Evolutionary conservation across 2,888 invertebrate species (phyloP).

Genomic region (Raillietiella orientalis): DNA sequence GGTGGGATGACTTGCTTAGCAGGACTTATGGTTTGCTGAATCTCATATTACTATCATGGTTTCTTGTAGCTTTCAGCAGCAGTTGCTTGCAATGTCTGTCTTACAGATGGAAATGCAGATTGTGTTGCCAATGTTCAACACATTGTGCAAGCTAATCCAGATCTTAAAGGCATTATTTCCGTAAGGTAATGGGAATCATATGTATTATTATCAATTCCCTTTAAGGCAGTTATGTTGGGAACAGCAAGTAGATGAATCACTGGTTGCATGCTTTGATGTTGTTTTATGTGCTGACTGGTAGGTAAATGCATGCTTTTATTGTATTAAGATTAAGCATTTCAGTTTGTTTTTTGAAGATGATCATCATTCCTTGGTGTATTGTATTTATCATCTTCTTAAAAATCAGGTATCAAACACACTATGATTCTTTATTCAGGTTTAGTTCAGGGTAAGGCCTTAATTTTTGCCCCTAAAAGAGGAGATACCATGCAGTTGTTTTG

Average conservation of each 20-base stretch:
- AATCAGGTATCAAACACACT: slow-evolving; percentile 10
- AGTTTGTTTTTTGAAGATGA: slow-evolving; percentile 40
- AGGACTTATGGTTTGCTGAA: slow-evolving; percentile 22
- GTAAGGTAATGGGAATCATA: slow-evolving; percentile 1
- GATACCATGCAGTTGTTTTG: slow-evolving; percentile 34
- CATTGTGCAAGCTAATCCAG: slow-evolving; percentile 25
- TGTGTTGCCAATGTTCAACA: slow-evolving; percentile 34
- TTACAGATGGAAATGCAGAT: slow-evolving; percentile 43
- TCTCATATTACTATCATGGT: not conserved
- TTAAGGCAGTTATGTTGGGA: slow-evolving; percentile 10
- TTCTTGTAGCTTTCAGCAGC: slow-evolving; percentile 17
- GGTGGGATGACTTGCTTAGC: slow-evolving; percentile 58
- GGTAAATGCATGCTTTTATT: slow-evolving; percentile 5
- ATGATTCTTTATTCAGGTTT: too few species aligned
- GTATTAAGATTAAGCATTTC: slow-evolving; percentile 2
- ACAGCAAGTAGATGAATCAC: slow-evolving; percentile 9
- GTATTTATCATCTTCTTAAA: slow-evolving; percentile 26
- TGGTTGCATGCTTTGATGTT: slow-evolving; percentile 24
- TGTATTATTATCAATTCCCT: not conserved
- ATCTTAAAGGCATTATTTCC: slow-evolving; percentile 7
- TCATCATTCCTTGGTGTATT: slow-evolving; percentile 26
- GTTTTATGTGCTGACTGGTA: slow-evolving; percentile 38
- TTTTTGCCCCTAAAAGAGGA: slow-evolving; percentile 42
- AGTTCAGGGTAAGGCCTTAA: slow-evolving; percentile 30
- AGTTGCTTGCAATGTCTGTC: slow-evolving; percentile 23